A percentile compares a stretch with the other conserved stretches of the same genome.
Evolutionary conservation across 2,888 invertebrate genomes (phyloP).

Genomic region (Sinhomidia bicolor): DNA sequence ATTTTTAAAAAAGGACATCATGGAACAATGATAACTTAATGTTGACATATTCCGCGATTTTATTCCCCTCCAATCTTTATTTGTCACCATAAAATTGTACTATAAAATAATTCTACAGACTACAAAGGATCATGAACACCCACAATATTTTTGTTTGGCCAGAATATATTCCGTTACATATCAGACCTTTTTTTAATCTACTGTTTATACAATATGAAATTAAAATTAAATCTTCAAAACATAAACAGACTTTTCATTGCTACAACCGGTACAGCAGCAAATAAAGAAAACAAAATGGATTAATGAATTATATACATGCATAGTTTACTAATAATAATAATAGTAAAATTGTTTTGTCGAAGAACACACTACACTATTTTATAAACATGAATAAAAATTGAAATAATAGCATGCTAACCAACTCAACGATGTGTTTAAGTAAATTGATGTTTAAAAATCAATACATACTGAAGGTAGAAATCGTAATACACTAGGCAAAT

Average conservation of each 20-base stretch:
- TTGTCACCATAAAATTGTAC: slow-evolving; percentile 55
- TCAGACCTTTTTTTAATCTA: slow-evolving; percentile 20
- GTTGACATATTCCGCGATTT: background rate
- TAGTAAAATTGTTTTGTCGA: background rate
- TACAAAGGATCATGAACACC: slow-evolving; percentile 62
- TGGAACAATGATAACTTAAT: too few relatives aligned
- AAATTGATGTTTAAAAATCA: too few relatives aligned
- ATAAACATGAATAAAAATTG: too few relatives aligned
- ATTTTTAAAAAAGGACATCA: background rate
- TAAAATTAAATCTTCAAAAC: background rate
- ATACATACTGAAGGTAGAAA: too few relatives aligned
- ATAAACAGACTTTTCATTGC: slow-evolving; percentile 14
- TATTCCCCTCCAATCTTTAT: slow-evolving; percentile 3
- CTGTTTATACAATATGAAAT: background rate
- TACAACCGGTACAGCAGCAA: background rate
- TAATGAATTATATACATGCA: too few relatives aligned
- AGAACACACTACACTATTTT: too few relatives aligned
- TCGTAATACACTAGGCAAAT: too few relatives aligned
- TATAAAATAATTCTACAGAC: slow-evolving; percentile 45
- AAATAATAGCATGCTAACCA: too few relatives aligned
- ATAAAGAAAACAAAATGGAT: too few relatives aligned
- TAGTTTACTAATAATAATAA: too few relatives aligned
- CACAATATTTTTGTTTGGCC: slow-evolving; percentile 41
- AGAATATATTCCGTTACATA: slow-evolving; percentile 27
- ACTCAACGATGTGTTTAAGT: too few relatives aligned